These are phyloP conservation scores for Rhopalosiphum nymphaeae DNA, from an alignment of 2,888 invertebrate species.

Conservation along the genomic window DNA sequence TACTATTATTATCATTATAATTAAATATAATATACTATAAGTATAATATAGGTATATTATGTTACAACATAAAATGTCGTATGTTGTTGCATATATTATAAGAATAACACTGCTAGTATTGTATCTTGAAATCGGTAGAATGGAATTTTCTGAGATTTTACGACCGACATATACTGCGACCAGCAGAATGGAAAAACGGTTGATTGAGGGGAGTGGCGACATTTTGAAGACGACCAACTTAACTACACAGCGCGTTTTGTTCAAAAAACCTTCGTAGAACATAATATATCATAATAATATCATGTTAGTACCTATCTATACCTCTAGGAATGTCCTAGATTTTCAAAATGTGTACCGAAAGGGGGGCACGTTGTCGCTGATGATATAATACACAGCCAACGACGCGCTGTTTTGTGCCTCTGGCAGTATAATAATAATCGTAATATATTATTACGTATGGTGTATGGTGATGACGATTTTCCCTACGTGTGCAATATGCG, in stretches of 20 bases:
- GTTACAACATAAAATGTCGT: no score
- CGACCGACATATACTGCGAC: background rate
- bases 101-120: background rate
- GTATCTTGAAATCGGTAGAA: background rate
- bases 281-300: background rate
- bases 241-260: background rate
- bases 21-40: no score
- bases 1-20: no score
- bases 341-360: background rate
- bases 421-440: background rate
- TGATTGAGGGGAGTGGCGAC: background rate
- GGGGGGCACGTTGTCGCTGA: background rate
- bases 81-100: background rate
- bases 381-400: background rate
- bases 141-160: background rate
- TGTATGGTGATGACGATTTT: constrained; percentile 12
- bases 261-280: background rate
- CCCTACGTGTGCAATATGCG: constrained; percentile 33
- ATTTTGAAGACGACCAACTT: background rate
- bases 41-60: no score
- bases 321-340: constrained; percentile 1
- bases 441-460: background rate
- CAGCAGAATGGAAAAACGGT: background rate
- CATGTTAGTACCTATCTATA: background rate
- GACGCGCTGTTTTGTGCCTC: background rate